Conservation (phyloP, 2,113 vertebrate genomes). For the Salvelinus fontinalis region DNA sequence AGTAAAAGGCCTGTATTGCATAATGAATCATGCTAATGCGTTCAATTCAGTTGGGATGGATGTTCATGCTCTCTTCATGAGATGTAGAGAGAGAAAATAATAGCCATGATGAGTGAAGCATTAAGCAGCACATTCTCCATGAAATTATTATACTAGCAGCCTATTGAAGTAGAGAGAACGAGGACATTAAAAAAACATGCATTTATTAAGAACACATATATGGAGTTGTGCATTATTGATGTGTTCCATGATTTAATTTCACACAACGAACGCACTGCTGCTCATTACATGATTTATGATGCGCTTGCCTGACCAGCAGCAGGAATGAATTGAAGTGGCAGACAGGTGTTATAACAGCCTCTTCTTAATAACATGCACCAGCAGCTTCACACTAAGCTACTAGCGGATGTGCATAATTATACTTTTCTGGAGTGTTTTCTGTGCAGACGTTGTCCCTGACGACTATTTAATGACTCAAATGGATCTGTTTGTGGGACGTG, state of each 20-base stretch:
- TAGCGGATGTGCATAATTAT: conserved; percentile 37
- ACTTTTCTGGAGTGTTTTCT: conserved; percentile 18
- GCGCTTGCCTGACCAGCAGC: conserved; percentile 24
- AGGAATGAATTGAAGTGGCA: conserved; percentile 31
- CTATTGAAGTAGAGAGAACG: background rate
- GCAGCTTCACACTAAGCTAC: conserved; percentile 29
- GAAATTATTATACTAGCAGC: background rate
- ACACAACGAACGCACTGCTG: conserved; percentile 46
- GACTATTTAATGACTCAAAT: conserved; percentile 39
- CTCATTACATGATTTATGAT: conserved; percentile 59
- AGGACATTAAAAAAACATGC: background rate
- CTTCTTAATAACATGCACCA: conserved; percentile 52
- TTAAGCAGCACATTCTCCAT: no score
- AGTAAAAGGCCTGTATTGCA: no score
- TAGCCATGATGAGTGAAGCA: no score
- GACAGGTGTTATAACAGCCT: conserved; percentile 29
- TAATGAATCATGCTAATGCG: no score
- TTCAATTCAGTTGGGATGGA: no score
- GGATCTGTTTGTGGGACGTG: no score
- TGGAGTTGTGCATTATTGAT: conserved; percentile 62
- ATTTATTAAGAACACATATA: conserved; percentile 22
- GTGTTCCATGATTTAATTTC: conserved; percentile 57
- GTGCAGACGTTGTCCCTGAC: conserved; percentile 12
- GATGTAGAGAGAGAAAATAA: no score
- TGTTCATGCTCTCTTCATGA: no score